phyloP scores from a whole-genome alignment of 2,113 vertebrate genomes.

The Helogale parvula region DNA sequence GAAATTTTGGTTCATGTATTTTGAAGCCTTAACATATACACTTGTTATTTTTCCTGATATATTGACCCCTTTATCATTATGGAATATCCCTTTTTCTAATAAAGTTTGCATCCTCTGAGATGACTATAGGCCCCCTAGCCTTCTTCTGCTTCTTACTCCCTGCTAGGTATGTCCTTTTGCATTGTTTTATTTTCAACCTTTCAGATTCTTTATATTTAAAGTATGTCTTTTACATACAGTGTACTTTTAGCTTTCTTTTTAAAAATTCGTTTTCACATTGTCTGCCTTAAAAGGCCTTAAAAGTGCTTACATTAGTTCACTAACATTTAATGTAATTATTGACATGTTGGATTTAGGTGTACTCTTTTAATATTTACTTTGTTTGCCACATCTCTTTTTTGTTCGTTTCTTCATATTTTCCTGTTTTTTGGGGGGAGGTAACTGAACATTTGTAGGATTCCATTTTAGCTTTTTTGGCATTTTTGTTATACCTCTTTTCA shows the following conservation, averaged over 20 bases:
- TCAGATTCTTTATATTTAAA: not conserved
- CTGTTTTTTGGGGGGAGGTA: not conserved
- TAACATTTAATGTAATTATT: not conserved
- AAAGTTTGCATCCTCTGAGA: not conserved
- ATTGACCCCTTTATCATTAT: not conserved
- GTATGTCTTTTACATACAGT: not conserved
- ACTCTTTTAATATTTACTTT: not conserved
- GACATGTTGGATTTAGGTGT: not conserved
- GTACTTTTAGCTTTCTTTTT: not conserved
- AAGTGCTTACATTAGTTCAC: not conserved
- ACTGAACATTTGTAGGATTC: not conserved
- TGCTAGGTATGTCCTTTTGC: not conserved
- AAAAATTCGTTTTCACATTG: not conserved
- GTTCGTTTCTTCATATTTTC: not conserved
- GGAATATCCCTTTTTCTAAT: not conserved
- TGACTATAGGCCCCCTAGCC: not conserved
- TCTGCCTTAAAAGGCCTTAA: not conserved
- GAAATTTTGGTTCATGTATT: not conserved
- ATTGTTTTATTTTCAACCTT: not conserved
- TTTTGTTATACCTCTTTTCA: not conserved
- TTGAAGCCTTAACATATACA: not conserved
- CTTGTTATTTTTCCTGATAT: constrained; percentile 8
- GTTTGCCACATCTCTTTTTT: not conserved
- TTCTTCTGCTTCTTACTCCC: not conserved
- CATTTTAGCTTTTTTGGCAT: not conserved